Conservation (phyloP, 2,113 vertebrate genomes). For the Galeopterus variegatus region DNA sequence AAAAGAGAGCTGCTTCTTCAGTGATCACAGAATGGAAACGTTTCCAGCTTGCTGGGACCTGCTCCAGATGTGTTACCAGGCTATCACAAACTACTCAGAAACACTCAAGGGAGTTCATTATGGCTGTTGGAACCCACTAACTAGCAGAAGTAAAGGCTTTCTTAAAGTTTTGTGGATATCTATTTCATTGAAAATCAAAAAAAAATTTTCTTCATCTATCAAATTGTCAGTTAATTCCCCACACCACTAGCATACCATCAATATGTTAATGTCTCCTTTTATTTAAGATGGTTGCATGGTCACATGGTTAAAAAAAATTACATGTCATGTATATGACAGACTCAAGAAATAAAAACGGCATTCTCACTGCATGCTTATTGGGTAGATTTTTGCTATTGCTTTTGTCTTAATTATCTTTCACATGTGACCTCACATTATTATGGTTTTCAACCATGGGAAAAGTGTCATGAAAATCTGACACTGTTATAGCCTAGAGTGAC, state of each 20-base stretch:
- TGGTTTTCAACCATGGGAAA: background rate
- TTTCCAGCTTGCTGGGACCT: background rate
- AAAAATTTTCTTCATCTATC: background rate
- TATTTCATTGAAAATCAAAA: constrained; percentile 16
- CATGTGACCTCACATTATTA: background rate
- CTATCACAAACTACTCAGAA: background rate
- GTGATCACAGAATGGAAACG: background rate
- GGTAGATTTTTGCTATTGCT: background rate
- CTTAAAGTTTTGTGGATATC: background rate
- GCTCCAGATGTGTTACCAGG: background rate
- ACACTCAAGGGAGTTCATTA: background rate
- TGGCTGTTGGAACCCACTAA: background rate
- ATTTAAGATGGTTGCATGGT: background rate
- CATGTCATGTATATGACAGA: background rate
- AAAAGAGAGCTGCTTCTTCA: background rate
- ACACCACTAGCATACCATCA: background rate
- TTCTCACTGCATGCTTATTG: background rate
- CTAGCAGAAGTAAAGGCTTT: background rate
- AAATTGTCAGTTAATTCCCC: constrained; percentile 19
- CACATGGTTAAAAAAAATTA: background rate
- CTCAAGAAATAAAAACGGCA: background rate
- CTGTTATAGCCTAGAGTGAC: background rate
- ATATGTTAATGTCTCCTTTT: background rate
- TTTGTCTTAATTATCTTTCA: background rate
- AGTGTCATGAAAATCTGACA: background rate